A percentile compares a stretch with the other conserved stretches of the same genome.
Conservation (phyloP, 2,888 invertebrate species). For the Busseola fusca region DNA sequence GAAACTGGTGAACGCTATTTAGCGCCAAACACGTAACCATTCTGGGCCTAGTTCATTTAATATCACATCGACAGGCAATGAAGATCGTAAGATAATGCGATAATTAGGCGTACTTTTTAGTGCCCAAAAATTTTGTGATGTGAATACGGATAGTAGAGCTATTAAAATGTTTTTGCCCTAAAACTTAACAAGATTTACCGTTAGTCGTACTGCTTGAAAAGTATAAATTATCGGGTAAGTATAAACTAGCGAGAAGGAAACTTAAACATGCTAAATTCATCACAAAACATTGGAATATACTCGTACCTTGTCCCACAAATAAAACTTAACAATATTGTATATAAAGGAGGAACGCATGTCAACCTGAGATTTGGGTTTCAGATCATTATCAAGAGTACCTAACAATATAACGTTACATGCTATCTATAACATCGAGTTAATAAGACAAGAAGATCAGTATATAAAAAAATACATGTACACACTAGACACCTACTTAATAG, state of each 20-base stretch:
- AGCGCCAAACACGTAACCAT: too few species aligned
- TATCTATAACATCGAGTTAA: slow-evolving; percentile 44
- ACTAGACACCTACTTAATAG: slow-evolving; percentile 43
- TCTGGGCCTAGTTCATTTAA: background rate
- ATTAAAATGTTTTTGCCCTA: slow-evolving; percentile 14
- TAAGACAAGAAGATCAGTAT: slow-evolving; percentile 54
- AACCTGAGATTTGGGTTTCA: slow-evolving; percentile 53
- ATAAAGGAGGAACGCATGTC: slow-evolving; percentile 46
- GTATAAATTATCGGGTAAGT: slow-evolving; percentile 30
- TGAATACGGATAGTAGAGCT: background rate
- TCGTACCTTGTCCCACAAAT: slow-evolving; percentile 39
- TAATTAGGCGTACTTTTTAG: background rate
- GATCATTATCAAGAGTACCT: slow-evolving; percentile 41
- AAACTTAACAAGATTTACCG: slow-evolving; percentile 10
- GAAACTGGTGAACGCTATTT: too few species aligned
- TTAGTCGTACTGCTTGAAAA: slow-evolving; percentile 24
- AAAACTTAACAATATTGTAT: slow-evolving; percentile 42
- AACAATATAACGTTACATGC: slow-evolving; percentile 41
- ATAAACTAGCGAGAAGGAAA: slow-evolving; percentile 27
- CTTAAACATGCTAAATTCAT: slow-evolving; percentile 38
- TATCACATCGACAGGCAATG: background rate
- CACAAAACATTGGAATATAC: slow-evolving; percentile 49
- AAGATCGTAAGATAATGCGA: background rate
- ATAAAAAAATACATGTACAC: slow-evolving; percentile 66
- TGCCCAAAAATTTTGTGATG: background rate